These are phyloP conservation scores for Apodemus agrarius DNA, from an alignment of 2,797 vertebrate species.

Conservation along the genomic window DNA sequence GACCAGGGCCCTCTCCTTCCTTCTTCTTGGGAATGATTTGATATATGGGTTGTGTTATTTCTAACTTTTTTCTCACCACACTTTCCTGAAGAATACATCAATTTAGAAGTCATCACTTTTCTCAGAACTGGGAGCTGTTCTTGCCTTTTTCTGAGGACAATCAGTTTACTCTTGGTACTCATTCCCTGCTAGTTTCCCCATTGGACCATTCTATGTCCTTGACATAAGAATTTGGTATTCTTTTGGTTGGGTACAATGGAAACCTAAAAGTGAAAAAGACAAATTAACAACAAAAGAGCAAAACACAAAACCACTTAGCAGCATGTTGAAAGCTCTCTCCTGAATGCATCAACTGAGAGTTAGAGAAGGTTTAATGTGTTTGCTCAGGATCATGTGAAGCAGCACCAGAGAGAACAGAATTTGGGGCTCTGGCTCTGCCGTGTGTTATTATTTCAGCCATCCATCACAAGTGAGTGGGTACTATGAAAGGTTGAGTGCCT, in stretches of 20 bases:
- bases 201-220: neutral
- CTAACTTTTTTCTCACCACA: neutral
- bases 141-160: neutral
- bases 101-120: neutral
- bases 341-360: neutral
- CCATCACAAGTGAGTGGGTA: neutral
- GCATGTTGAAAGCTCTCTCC: neutral
- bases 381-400: neutral
- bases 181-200: neutral
- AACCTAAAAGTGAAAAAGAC: neutral
- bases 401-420: neutral
- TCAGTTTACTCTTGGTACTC: neutral
- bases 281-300: neutral
- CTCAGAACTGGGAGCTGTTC: neutral
- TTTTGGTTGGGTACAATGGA: neutral
- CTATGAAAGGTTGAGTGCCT: neutral
- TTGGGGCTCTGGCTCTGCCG: neutral
- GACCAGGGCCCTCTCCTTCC: too few relatives aligned
- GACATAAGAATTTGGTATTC: neutral
- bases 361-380: neutral
- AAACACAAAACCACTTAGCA: neutral
- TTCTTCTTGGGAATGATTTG: too few relatives aligned
- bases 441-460: neutral
- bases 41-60: too few relatives aligned
- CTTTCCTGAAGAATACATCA: neutral